Percentiles rank a stretch among this genome's conserved stretches.
Conservation (phyloP, 2,113 vertebrate genomes). For the Rostratula benghalensis region DNA sequence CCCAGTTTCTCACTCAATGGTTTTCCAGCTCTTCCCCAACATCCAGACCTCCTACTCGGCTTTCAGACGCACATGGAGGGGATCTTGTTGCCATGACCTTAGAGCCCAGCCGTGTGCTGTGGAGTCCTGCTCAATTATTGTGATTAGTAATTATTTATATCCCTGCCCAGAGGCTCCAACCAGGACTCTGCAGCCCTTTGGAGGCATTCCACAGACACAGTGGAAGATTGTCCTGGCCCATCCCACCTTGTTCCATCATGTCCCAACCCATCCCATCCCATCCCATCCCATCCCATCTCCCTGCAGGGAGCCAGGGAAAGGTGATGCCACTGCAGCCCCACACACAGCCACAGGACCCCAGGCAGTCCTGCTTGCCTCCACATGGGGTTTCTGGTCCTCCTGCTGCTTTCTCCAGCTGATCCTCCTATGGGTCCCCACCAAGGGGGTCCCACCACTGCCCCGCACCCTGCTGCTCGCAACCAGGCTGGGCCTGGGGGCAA, state of each 20-base stretch:
- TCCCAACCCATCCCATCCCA: too few relatives aligned
- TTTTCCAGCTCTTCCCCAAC: background rate
- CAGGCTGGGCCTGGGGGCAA: background rate
- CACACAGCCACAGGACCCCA: background rate
- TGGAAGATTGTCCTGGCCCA: background rate
- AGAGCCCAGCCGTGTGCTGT: background rate
- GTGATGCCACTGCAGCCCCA: background rate
- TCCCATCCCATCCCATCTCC: too few relatives aligned
- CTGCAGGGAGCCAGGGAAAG: background rate
- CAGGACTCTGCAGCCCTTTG: background rate
- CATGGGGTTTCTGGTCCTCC: background rate
- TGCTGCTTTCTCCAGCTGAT: background rate
- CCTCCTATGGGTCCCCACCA: background rate
- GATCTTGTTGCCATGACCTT: background rate
- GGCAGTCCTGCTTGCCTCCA: rapidly evolving
- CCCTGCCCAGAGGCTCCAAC: background rate
- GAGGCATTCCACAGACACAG: background rate
- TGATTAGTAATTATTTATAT: background rate
- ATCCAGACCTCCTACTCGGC: background rate
- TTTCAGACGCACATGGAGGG: background rate
- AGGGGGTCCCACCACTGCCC: background rate
- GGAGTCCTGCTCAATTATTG: background rate
- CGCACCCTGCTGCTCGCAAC: background rate
- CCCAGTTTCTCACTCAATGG: background rate
- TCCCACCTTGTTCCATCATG: background rate